Conservation (phyloP, 2,888 invertebrate species). For the Lithosia quadra region DNA sequence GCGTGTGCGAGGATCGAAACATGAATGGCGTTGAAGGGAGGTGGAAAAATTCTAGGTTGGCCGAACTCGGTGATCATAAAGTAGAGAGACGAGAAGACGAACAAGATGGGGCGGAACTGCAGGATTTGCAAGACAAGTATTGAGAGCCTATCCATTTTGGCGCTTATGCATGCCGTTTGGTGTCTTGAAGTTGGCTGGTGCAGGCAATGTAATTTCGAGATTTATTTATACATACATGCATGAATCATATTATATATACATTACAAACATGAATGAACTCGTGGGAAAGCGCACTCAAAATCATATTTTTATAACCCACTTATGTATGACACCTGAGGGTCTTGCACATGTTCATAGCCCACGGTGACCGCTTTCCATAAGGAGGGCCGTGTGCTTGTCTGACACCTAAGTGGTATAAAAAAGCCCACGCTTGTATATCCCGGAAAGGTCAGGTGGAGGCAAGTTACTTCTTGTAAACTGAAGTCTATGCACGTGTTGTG, state of each 20-base stretch:
- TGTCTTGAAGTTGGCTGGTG: conserved; percentile 43
- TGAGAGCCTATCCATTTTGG: conserved; percentile 51
- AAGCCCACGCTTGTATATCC: not conserved
- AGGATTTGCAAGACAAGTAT: conserved; percentile 77
- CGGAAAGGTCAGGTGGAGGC: not conserved
- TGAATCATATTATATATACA: too few species aligned
- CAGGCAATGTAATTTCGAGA: conserved; percentile 45
- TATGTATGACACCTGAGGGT: too few species aligned
- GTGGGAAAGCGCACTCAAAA: too few species aligned
- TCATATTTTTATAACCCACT: too few species aligned
- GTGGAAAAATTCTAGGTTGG: conserved; percentile 87
- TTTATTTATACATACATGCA: not conserved
- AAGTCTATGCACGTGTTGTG: not conserved
- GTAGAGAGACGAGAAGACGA: conserved; percentile 48
- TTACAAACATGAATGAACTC: too few species aligned
- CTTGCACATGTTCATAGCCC: too few species aligned
- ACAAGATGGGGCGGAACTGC: conserved; percentile 66
- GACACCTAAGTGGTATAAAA: too few species aligned
- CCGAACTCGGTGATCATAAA: conserved; percentile 84
- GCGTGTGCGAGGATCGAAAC: conserved; percentile 97
- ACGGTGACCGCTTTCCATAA: too few species aligned
- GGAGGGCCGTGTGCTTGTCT: too few species aligned
- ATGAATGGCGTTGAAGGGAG: conserved; percentile 91
- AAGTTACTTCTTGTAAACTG: not conserved
- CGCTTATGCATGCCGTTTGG: conserved; percentile 45